Evolutionary conservation across 2,888 invertebrate genomes (phyloP).

Genomic region (Drosophila buzzatii): DNA sequence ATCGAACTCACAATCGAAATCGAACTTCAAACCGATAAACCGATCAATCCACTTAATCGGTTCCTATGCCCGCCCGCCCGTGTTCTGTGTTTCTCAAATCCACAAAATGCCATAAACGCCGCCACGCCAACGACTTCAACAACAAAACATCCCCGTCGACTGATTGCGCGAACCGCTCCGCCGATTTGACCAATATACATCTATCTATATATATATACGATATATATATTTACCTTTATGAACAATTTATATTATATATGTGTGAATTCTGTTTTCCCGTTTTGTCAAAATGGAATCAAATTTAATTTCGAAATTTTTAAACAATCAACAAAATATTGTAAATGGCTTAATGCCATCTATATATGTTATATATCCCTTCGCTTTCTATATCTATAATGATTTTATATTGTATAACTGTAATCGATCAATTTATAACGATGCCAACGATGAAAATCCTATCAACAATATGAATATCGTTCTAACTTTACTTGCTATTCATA

Average conservation of each 20-base stretch:
- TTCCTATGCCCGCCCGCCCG: slow-evolving; percentile 52
- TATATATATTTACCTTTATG: slow-evolving; percentile 31
- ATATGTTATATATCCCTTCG: slow-evolving; percentile 27
- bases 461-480: slow-evolving; percentile 27
- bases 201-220: slow-evolving; percentile 28
- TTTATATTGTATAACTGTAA: slow-evolving; percentile 24
- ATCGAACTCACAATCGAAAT: slow-evolving; percentile 53
- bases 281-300: slow-evolving; percentile 27
- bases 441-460: slow-evolving; percentile 8
- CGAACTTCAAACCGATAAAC: slow-evolving; percentile 41
- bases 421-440: slow-evolving; percentile 27
- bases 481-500: slow-evolving; percentile 19
- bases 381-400: slow-evolving; percentile 23
- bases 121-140: slow-evolving; percentile 73
- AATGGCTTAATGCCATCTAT: slow-evolving; percentile 44
- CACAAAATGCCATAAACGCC: slow-evolving; percentile 59
- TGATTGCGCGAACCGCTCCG: slow-evolving; percentile 74
- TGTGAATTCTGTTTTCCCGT: slow-evolving; percentile 23
- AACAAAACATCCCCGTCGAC: slow-evolving; percentile 75
- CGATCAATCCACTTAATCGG: slow-evolving; percentile 35
- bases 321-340: slow-evolving; percentile 38
- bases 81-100: slow-evolving; percentile 49
- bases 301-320: slow-evolving; percentile 31
- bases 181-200: slow-evolving; percentile 63
- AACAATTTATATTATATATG: slow-evolving; percentile 18